A percentile compares a stretch with the other conserved stretches of the same genome.
Conservation (phyloP, 1,140 invertebrate species). For the Macrotrachela quadricornifera region DNA sequence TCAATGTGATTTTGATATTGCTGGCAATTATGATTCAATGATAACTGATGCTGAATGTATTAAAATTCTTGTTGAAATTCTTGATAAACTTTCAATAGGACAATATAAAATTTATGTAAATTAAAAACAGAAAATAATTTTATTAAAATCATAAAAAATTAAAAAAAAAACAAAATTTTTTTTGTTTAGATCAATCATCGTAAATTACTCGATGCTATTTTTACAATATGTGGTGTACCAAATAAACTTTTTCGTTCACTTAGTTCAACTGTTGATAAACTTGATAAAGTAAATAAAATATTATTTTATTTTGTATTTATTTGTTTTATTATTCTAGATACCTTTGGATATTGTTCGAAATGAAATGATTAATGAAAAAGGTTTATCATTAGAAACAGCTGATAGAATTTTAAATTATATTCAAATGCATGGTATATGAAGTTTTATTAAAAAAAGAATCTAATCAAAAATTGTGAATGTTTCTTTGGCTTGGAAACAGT, state of each 20-base stretch:
- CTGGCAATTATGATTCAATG: slow-evolving; percentile 84
- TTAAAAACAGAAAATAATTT: too few species aligned
- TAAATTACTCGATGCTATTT: slow-evolving; percentile 78
- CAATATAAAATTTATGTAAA: slow-evolving; percentile 14
- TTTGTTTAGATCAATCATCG: slow-evolving; percentile 58
- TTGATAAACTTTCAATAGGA: slow-evolving; percentile 38
- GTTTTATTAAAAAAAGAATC: too few species aligned
- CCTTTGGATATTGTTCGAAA: slow-evolving; percentile 76
- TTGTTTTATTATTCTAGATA: slow-evolving; percentile 38
- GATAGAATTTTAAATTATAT: slow-evolving; percentile 82
- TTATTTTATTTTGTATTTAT: slow-evolving; percentile 9
- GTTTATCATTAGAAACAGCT: slow-evolving; percentile 49
- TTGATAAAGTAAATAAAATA: slow-evolving; percentile 57
- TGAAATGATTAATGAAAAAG: slow-evolving; percentile 88
- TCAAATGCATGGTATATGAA: slow-evolving; percentile 19
- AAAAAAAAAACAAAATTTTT: too few species aligned
- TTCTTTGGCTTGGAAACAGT: too few species aligned
- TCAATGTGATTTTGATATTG: slow-evolving; percentile 99
- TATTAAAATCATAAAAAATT: too few species aligned
- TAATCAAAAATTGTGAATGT: too few species aligned
- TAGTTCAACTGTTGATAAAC: slow-evolving; percentile 93
- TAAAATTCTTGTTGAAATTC: slow-evolving; percentile 66
- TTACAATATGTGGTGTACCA: slow-evolving; percentile 78
- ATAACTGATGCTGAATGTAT: slow-evolving; percentile 89
- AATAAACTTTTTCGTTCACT: slow-evolving; percentile 66